Base-by-base conservation (phyloP, 2,888 invertebrate genomes). In the Diplazon laetatorius region DNA sequence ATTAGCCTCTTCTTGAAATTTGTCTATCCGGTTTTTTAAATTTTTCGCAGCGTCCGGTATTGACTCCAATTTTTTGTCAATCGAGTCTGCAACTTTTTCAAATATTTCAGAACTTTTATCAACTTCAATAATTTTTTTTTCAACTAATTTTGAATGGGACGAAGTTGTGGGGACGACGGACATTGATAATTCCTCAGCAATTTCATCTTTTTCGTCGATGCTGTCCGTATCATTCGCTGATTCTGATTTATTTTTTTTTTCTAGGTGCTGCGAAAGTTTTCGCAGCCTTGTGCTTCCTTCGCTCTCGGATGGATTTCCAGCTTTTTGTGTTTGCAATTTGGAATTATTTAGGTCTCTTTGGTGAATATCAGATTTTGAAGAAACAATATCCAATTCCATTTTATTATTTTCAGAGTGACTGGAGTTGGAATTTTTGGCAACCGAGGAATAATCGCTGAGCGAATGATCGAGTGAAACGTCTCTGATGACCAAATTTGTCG, bases 371-470 rank as follows among this genome's bases (percentile, higher is more conserved):
- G 6, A 59, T 44, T 42, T 42, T 57, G 20, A 4, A 0, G 50
- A 37, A 12, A n/a, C n/a, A 0, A 10, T 35, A 2, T 18, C 22
- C 0, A 16, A 35, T 3, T 50, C 22, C 0, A 48, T 16, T 46
- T 65, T 9, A 12, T 69, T 20, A 6, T 16, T 44, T 8, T 10
- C n/a, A 2, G 65, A 65, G 10, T 20, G 20, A 42, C 0, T 37
- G 6, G 65, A 52, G n/a, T 20, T 73, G 3, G 37, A 46, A 18
- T 46, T 70, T 59, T 68, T 20, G 5, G 46, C 44, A 20, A 62
- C 59, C 0, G 70, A 68, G 4, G 68, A 62, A 62, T 57, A 35
- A 18, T 63, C 76, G 14, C 82, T 77, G 12, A 83, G 82, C 1
- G 80, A 78, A 30, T 81, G 79, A 50, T 68, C 52, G 14, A 35